These are phyloP conservation scores for Cheilosia vulpina DNA, from an alignment of 2,888 invertebrate genomes.

Conservation along the genomic window DNA sequence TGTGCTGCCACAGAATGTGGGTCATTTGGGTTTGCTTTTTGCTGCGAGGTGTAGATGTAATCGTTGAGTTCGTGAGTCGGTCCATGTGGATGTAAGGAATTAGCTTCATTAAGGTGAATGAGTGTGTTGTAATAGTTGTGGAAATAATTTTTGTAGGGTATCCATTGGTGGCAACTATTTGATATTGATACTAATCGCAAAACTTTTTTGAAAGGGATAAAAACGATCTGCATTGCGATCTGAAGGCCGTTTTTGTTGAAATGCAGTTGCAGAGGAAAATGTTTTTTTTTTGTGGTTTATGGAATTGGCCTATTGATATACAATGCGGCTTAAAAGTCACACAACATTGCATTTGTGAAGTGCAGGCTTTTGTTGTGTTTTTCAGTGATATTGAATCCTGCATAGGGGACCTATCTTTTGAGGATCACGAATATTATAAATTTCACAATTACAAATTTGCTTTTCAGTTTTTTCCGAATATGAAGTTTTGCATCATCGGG, in stretches of 20 bases:
- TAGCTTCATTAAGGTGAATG: constrained; percentile 34
- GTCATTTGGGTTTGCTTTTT: constrained; percentile 41
- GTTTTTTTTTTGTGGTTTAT: background rate
- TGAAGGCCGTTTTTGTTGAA: constrained; percentile 5
- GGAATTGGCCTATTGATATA: too few relatives aligned
- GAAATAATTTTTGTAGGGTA: background rate
- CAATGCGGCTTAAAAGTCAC: background rate
- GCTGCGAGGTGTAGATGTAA: background rate
- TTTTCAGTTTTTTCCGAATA: too few relatives aligned
- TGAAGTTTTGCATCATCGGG: too few relatives aligned
- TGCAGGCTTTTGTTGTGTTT: too few relatives aligned
- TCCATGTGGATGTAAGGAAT: constrained; percentile 34
- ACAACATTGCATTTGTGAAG: background rate
- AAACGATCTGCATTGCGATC: background rate
- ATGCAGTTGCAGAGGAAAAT: background rate
- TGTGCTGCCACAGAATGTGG: constrained; percentile 20
- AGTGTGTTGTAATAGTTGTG: constrained; percentile 17
- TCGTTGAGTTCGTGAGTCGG: background rate
- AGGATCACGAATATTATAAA: too few relatives aligned
- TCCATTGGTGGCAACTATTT: background rate
- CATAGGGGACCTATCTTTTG: too few relatives aligned
- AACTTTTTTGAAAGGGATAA: background rate
- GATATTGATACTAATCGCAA: background rate
- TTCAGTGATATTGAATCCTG: too few relatives aligned
- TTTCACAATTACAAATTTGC: too few relatives aligned